Percentiles rank a stretch among this genome's conserved stretches.
Evolutionary conservation across 1,140 invertebrate species (phyloP).

Genomic region (Leptonema lineaticorne): DNA sequence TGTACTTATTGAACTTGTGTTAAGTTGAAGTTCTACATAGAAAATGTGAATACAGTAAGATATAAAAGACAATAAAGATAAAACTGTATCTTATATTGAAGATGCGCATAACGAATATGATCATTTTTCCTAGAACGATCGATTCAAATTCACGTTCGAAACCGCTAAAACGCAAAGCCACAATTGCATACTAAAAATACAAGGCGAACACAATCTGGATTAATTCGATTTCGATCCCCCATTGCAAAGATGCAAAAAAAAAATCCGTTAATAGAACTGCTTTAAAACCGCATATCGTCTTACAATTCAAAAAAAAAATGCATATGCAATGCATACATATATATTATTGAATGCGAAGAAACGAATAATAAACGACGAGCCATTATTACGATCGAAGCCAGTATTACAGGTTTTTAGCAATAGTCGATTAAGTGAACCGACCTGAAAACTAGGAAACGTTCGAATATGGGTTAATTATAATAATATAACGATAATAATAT

Average conservation of each 20-base stretch:
- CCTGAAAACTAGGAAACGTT: slow-evolving; percentile 18
- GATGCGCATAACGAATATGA: not conserved
- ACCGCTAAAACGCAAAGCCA: not conserved
- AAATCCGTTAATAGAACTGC: no score
- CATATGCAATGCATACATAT: slow-evolving; percentile 6
- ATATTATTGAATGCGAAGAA: not conserved
- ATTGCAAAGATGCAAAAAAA: no score
- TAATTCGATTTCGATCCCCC: no score
- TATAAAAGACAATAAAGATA: not conserved
- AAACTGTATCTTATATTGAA: not conserved
- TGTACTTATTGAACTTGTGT: not conserved
- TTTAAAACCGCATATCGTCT: not conserved
- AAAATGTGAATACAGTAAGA: not conserved
- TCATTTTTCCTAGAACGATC: not conserved
- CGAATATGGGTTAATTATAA: not conserved
- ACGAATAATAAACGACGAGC: slow-evolving; percentile 24
- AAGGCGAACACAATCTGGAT: no score
- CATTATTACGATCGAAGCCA: slow-evolving; percentile 18
- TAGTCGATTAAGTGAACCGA: slow-evolving; percentile 15
- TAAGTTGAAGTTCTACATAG: not conserved
- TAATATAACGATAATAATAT: no score
- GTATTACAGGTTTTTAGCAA: slow-evolving; percentile 16
- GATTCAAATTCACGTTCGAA: not conserved
- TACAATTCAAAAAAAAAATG: slow-evolving; percentile 9
- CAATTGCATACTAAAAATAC: not conserved